Evolutionary conservation across 2,797 vertebrate species (phyloP).

Genomic region (Neostethus bicornis): DNA sequence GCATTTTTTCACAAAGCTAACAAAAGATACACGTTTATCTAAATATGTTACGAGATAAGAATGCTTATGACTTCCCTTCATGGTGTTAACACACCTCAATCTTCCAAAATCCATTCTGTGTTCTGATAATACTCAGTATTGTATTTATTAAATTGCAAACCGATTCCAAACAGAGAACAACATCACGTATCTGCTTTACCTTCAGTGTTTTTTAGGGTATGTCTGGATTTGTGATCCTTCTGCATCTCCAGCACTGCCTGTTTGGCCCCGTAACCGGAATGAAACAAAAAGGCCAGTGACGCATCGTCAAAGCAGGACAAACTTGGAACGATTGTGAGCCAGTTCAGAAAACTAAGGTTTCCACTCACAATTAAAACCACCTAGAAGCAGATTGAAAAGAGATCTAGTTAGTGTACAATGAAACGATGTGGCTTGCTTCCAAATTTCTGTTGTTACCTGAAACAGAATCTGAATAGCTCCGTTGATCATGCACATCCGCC

Average conservation of each 20-base stretch:
- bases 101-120: neutral
- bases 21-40: no score
- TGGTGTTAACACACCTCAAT: neutral
- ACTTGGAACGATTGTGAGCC: constrained; percentile 94
- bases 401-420: neutral
- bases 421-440: neutral
- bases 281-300: constrained; percentile 82
- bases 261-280: constrained; percentile 57
- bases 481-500: constrained; percentile 82
- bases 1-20: no score
- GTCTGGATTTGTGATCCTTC: constrained; percentile 30
- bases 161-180: neutral
- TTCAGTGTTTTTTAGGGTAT: constrained; percentile 31
- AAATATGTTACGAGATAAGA: no score
- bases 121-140: neutral
- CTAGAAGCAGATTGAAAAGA: constrained; percentile 57
- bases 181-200: constrained; percentile 60
- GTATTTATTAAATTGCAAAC: neutral
- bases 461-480: constrained; percentile 90
- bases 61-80: no score
- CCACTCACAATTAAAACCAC: constrained; percentile 89
- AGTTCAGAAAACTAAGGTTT: constrained; percentile 97
- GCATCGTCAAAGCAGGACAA: constrained; percentile 91
- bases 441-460: no score
- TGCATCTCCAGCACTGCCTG: constrained; percentile 72